Conservation (phyloP, 2,113 vertebrate genomes). For the Antechinus stuartii region DNA sequence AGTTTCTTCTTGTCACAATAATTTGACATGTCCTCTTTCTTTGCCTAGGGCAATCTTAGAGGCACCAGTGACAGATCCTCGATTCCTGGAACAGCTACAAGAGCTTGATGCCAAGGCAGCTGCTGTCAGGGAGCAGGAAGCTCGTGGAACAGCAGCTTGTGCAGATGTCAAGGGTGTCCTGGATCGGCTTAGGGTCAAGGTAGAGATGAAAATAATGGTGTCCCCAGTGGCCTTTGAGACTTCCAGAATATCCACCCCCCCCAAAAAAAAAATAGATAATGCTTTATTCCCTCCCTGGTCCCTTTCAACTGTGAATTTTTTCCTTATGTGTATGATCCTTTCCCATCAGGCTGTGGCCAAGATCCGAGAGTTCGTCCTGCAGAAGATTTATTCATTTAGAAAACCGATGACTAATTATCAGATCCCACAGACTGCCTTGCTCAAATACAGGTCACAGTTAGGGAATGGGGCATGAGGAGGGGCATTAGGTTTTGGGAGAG, state of each 20-base stretch:
- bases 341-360: conserved; percentile 91
- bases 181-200: conserved; percentile 93
- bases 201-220: conserved; percentile 38
- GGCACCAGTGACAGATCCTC: conserved; percentile 91
- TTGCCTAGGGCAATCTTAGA: conserved; percentile 90
- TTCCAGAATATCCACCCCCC: not conserved
- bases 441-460: conserved; percentile 90
- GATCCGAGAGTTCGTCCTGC: conserved; percentile 94
- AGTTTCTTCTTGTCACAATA: not conserved
- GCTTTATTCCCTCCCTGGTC: fast-evolving
- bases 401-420: conserved; percentile 98
- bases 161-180: conserved; percentile 93
- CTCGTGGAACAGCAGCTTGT: conserved; percentile 93
- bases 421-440: conserved; percentile 94
- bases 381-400: conserved; percentile 91
- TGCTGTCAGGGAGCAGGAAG: conserved; percentile 93
- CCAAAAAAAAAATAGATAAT: not conserved
- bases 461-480: not conserved
- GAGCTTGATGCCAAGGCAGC: conserved; percentile 96
- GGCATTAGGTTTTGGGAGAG: not conserved
- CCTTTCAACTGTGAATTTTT: not conserved
- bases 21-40: not conserved
- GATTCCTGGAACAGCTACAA: conserved; percentile 94
- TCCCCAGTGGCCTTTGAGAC: not conserved
- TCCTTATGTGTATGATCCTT: conserved; percentile 22